These are phyloP conservation scores for Plutella xylostella DNA, from an alignment of 2,888 invertebrate species.

Conservation along the genomic window DNA sequence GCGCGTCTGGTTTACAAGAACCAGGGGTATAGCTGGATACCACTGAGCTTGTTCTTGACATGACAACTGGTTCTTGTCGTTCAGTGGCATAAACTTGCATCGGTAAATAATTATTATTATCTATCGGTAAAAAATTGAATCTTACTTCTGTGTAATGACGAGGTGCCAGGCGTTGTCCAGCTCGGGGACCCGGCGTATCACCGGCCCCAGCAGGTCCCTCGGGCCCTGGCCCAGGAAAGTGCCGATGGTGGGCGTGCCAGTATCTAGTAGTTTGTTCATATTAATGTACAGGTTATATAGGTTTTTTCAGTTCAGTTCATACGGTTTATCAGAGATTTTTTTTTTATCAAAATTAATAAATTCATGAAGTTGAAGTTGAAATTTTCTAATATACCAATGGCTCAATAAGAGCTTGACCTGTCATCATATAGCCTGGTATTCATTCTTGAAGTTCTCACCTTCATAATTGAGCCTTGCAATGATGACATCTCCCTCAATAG, in stretches of 20 bases:
- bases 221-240: conserved; percentile 29
- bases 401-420: no score
- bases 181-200: conserved; percentile 21
- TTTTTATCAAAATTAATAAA: not conserved
- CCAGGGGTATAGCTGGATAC: no score
- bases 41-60: no score
- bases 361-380: not conserved
- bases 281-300: no score
- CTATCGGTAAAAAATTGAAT: no score
- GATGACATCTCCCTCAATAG: conserved; percentile 43
- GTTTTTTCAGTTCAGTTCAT: not conserved
- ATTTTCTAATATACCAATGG: no score
- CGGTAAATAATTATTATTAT: no score
- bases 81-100: no score
- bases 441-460: conserved; percentile 30
- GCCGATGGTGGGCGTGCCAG: conserved; percentile 26
- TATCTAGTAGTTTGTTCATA: no score
- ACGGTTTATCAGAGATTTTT: not conserved
- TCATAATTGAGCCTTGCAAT: conserved; percentile 57
- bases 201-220: conserved; percentile 33
- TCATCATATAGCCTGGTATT: no score
- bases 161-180: conserved; percentile 39
- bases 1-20: no score
- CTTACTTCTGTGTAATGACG: conserved; percentile 46
- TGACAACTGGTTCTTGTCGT: no score